phyloP scores from a whole-genome alignment of 2,797 vertebrate species.

The Serranus cabrilla region DNA sequence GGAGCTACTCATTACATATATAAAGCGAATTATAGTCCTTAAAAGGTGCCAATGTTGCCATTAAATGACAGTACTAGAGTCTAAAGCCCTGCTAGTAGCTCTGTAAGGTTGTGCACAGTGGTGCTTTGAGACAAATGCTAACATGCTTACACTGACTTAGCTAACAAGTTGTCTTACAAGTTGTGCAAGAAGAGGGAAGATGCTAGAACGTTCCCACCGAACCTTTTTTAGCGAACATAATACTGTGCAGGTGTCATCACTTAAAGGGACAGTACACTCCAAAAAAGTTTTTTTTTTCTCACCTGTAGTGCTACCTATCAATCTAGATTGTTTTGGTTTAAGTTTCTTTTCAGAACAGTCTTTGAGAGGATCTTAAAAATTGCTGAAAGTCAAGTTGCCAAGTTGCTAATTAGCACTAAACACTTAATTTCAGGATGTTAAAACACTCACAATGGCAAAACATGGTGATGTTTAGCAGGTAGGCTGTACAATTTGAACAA shows the following conservation, averaged over 20 bases:
- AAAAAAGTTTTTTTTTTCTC: too few species aligned
- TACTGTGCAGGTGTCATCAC: too few species aligned
- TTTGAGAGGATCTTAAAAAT: too few species aligned
- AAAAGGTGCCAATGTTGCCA: background rate
- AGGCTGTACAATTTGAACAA: background rate
- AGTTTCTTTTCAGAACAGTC: too few species aligned
- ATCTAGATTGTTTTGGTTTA: too few species aligned
- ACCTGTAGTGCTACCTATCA: too few species aligned
- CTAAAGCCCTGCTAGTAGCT: background rate
- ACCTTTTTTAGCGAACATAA: too few species aligned
- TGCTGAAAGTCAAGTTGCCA: too few species aligned
- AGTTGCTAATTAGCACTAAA: background rate
- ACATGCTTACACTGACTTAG: background rate
- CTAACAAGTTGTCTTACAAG: too few species aligned
- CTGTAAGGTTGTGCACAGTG: background rate
- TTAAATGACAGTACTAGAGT: background rate
- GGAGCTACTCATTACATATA: conserved; percentile 6
- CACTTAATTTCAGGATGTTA: background rate
- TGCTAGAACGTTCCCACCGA: too few species aligned
- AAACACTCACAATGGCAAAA: background rate
- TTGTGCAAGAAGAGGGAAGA: too few species aligned
- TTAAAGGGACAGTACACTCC: too few species aligned
- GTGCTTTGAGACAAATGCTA: background rate
- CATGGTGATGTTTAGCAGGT: background rate
- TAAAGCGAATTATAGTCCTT: conserved; percentile 16